Base-by-base conservation (phyloP, 1,140 invertebrate species). In the Neomicropteryx cornuta region DNA sequence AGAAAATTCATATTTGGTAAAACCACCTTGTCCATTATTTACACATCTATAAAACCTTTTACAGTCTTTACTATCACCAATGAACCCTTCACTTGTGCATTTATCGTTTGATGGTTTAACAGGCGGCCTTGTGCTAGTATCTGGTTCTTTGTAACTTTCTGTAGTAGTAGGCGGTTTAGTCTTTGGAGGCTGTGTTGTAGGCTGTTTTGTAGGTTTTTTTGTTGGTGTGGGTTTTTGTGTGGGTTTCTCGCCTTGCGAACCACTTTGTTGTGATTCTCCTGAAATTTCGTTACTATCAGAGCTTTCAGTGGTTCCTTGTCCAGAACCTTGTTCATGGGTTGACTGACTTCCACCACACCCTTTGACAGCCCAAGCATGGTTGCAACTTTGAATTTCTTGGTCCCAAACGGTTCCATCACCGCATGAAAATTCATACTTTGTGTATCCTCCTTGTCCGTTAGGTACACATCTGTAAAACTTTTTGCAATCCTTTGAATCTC, bases 11-110 rank as follows among this genome's bases (percentile, higher is more conserved):
- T 76, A 72, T 42, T 59, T 70, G 16, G 53, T 68, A 27, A 64
- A 72, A 2, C 57, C 61, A 14, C 62, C 68, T 21, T 63, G 50
- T 0, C 70, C 71, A 39, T 74, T 57, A 32, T 66, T 51, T 0
- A 80, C 73, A 55, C 81, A 83, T 53, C 78, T 67, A 43, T 81
- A 79, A 49, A 83, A 83, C 42, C 79, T 80, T 33, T 54, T 66
- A 43, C 81, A 84, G 39, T 83, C 66, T 21, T 60, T 53, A 30
- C 62, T 46, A 41, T 64, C 46, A 16, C 60, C 52, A 50, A 67
- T 68, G 47, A 76, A 79, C 27, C 76, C 76, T 47, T 46, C 51
- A 21, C 47, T 32, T 19, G 35, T 48, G 43, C 60, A 65, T 19
- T 39, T 39, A 39, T 39, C 28, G 18, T 35, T 39, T 24, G 32